A percentile compares a stretch with the other conserved stretches of the same genome.
Evolutionary conservation across 1,140 invertebrate genomes (phyloP).

Genomic region (Venustaconcha ellipsiformis): DNA sequence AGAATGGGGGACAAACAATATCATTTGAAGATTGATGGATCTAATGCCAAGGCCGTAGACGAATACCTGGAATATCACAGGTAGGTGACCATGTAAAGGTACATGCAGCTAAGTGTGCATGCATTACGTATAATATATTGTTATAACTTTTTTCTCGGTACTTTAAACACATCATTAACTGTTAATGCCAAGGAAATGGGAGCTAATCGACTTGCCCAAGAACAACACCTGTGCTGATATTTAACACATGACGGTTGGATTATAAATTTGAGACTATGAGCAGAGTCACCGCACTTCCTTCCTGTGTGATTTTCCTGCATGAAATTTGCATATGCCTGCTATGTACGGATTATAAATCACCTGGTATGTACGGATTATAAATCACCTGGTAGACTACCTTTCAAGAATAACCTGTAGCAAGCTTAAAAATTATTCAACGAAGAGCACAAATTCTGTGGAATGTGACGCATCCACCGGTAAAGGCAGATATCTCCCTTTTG

Average conservation of each 20-base stretch:
- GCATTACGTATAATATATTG: not conserved
- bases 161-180: not conserved
- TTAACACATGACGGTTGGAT: not conserved
- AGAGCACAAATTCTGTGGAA: too few species aligned
- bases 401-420: too few species aligned
- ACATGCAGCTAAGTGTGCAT: not conserved
- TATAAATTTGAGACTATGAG: not conserved
- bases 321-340: too few species aligned
- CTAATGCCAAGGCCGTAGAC: conserved; percentile 61
- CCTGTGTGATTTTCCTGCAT: too few species aligned
- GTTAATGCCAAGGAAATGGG: not conserved
- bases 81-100: conserved; percentile 33
- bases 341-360: too few species aligned
- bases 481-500: too few species aligned
- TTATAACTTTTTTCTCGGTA: not conserved
- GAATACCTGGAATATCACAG: conserved; percentile 66
- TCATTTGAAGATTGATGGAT: conserved; percentile 59
- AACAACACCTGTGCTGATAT: too few species aligned
- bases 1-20: conserved; percentile 49
- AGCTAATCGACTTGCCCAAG: not conserved
- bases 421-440: too few species aligned
- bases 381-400: too few species aligned
- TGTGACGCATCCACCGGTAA: too few species aligned
- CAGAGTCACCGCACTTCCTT: too few species aligned
- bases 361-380: too few species aligned